Conservation (phyloP, 2,113 vertebrate genomes). For the Chrysochloris asiatica region DNA sequence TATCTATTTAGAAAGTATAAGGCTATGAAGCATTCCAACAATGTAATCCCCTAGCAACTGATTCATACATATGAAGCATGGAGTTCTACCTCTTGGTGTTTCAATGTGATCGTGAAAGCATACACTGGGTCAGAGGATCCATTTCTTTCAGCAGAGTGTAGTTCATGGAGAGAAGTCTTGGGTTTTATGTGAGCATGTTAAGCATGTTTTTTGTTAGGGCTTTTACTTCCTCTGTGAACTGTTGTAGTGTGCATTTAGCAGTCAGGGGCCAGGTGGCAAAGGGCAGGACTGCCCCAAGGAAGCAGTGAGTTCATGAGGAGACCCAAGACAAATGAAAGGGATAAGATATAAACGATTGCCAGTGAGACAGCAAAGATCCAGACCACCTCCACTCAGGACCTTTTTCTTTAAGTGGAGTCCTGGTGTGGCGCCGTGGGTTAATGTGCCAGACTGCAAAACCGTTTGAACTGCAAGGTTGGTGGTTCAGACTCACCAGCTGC, state of each 20-base stretch:
- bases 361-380: background rate
- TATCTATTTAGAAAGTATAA: background rate
- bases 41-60: background rate
- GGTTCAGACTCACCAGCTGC: too few relatives aligned
- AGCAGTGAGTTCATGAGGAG: background rate
- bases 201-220: background rate
- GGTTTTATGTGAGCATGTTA: background rate
- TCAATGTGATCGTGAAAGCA: background rate
- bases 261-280: background rate
- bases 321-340: background rate
- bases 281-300: background rate
- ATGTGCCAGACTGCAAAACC: too few relatives aligned
- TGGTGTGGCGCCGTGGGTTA: too few relatives aligned
- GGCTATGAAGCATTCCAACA: too few relatives aligned
- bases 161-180: background rate
- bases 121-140: background rate
- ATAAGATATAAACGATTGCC: background rate
- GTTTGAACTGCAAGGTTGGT: too few relatives aligned
- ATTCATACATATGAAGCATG: accelerated
- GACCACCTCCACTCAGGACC: background rate
- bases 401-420: too few relatives aligned
- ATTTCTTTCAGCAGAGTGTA: background rate
- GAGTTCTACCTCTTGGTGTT: background rate
- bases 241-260: background rate
- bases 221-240: background rate